Evolutionary conservation across 2,888 invertebrate species (phyloP).

Genomic region (Tipula unca): DNA sequence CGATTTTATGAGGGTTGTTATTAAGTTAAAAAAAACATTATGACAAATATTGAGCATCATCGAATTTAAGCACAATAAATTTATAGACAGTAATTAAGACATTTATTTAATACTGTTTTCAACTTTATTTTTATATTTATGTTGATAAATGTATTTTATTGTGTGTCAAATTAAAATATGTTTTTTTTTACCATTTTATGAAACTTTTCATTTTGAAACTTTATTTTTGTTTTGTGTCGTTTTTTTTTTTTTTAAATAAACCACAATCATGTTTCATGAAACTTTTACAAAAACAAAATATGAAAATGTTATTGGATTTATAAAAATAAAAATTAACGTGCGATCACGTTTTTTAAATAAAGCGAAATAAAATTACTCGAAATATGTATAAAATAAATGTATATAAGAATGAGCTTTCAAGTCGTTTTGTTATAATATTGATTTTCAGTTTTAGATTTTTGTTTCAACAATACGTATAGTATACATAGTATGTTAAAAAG

Average conservation of each 20-base stretch:
- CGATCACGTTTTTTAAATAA: slow-evolving; percentile 4
- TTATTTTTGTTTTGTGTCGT: no score
- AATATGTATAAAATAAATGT: no score
- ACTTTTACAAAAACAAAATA: neutral
- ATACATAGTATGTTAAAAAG: neutral
- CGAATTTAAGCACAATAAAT: neutral
- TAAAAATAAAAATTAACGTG: slow-evolving; percentile 1
- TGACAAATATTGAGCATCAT: neutral
- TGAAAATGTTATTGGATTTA: neutral
- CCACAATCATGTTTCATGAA: neutral
- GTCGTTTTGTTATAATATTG: neutral
- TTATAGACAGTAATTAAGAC: neutral
- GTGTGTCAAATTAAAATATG: neutral
- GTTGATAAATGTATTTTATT: neutral
- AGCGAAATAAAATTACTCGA: neutral
- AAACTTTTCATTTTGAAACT: neutral
- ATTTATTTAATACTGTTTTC: neutral
- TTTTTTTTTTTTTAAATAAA: neutral
- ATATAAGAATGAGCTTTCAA: neutral
- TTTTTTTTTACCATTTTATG: neutral
- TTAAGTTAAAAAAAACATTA: neutral
- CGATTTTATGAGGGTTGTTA: no score
- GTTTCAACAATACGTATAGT: neutral
- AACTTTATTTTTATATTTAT: neutral
- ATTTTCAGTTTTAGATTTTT: neutral